Conservation (phyloP, 2,888 invertebrate genomes). For the Caenorhabditis imperialis region DNA sequence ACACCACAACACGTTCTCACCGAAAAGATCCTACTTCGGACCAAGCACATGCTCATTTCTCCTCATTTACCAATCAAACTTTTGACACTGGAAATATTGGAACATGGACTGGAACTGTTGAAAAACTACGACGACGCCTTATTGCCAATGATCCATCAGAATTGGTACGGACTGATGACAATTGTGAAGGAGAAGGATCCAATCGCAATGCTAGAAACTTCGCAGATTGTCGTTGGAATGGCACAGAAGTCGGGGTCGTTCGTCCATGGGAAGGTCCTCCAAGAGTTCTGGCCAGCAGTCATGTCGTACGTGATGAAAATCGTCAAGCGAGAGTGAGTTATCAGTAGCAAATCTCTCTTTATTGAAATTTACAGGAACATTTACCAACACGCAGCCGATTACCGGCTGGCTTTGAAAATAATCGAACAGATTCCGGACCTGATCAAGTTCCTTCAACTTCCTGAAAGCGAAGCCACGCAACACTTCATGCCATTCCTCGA, state of each 20-base stretch:
- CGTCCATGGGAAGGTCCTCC: slow-evolving; percentile 62
- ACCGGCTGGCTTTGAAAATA: not conserved
- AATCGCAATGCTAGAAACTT: slow-evolving; percentile 26
- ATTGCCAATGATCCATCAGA: slow-evolving; percentile 75
- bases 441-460: not conserved
- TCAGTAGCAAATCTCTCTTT: not conserved
- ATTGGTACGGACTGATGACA: slow-evolving; percentile 65
- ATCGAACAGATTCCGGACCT: slow-evolving; percentile 7
- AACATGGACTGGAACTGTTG: slow-evolving; percentile 27
- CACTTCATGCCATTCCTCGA: slow-evolving; percentile 2
- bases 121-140: slow-evolving; percentile 68
- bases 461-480: slow-evolving; percentile 10
- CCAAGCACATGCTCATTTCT: slow-evolving; percentile 61
- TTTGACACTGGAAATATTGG: slow-evolving; percentile 22
- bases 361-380: slow-evolving; percentile 16
- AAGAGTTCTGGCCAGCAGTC: slow-evolving; percentile 65
- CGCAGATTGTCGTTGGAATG: slow-evolving; percentile 59
- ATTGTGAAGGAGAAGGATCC: slow-evolving; percentile 54
- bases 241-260: slow-evolving; percentile 62
- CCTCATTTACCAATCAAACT: slow-evolving; percentile 47
- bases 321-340: slow-evolving; percentile 16
- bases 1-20: slow-evolving; percentile 22
- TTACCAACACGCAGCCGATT: slow-evolving; percentile 5
- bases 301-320: slow-evolving; percentile 22
- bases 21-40: slow-evolving; percentile 51